phyloP scores from a whole-genome alignment of 2,113 vertebrate genomes.

The Amphiprion percula region DNA sequence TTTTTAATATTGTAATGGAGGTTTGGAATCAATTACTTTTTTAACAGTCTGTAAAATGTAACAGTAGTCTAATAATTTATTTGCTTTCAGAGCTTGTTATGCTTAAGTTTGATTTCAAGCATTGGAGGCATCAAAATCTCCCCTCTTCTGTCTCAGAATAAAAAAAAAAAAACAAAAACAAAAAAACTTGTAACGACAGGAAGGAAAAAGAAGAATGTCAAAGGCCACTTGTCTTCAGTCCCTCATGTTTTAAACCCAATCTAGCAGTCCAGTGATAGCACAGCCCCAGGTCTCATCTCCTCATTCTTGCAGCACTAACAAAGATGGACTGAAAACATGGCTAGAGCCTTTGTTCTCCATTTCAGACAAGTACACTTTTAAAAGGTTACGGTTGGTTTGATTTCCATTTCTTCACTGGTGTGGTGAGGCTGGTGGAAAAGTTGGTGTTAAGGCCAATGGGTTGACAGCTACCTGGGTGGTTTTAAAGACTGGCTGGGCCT shows the following conservation, averaged over 20 bases:
- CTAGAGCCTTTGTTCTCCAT: conserved; percentile 61
- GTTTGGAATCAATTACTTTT: not conserved
- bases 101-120: conserved; percentile 37
- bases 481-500: conserved; percentile 70
- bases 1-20: not conserved
- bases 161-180: not conserved
- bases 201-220: conserved; percentile 53
- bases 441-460: conserved; percentile 64
- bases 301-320: conserved; percentile 51
- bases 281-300: conserved; percentile 54
- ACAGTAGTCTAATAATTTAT: conserved; percentile 4
- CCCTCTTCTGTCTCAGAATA: conserved; percentile 38
- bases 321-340: conserved; percentile 65
- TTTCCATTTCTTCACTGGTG: conserved; percentile 68
- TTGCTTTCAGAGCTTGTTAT: conserved; percentile 38
- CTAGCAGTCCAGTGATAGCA: conserved; percentile 59
- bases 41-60: not conserved
- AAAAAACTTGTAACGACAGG: conserved; percentile 37
- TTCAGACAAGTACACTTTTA: conserved; percentile 68
- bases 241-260: conserved; percentile 73
- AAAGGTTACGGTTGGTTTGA: conserved; percentile 78
- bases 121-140: conserved; percentile 45
- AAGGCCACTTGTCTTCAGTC: conserved; percentile 59
- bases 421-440: conserved; percentile 63
- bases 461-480: conserved; percentile 84